Evolutionary conservation across 2,888 invertebrate genomes (phyloP), one percentile per base, ranked within the genome.

Genomic region (Cynaeus angustus): DNA sequence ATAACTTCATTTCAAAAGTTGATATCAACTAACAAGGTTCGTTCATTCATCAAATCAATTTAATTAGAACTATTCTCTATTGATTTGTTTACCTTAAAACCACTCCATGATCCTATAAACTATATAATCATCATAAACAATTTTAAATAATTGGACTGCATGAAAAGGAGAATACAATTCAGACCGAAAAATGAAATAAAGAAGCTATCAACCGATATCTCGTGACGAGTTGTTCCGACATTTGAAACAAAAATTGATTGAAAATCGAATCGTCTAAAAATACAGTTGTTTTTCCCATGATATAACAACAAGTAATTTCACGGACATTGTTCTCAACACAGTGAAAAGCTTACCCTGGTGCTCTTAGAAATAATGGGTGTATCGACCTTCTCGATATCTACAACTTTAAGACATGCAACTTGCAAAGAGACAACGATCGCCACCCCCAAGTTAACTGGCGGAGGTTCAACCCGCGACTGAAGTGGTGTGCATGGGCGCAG

Each of bases 401-500:
- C 50, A 30, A 50, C 38, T 59, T 30, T 38, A 43, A 45, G 30
- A 71, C 71, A 71, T 71, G 71, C 71, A 71, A 71, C 33, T 52
- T 50, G 64, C 26, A 52, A 52, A 52, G 13, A n/a, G 16, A 45
- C n/a, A 55, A 21, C 33, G 12, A 9, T 46, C 12, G 45, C 26
- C 28, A 4, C 21, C 43, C 43, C 37, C 64, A 50, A 59, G 50
- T 50, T n/a, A 10, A 62, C 66, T 14, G 61, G 9, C 46, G 48
- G 71, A 38, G 46, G 52, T 50, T 64, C 66, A 56, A 64, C 71
- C 58, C 67, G 56, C 62, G 46, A 71, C 71, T 71, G 64, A 64
- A 71, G 41, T 45, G 12, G 38, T 70, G 64, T 64, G 67, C 52
- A 71, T 67, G 64, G 59, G 66, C 53, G 67, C 59, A 58, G 64